These are phyloP conservation scores for Corythaixoides concolor DNA, from an alignment of 2,113 vertebrate genomes.

Conservation along the genomic window DNA sequence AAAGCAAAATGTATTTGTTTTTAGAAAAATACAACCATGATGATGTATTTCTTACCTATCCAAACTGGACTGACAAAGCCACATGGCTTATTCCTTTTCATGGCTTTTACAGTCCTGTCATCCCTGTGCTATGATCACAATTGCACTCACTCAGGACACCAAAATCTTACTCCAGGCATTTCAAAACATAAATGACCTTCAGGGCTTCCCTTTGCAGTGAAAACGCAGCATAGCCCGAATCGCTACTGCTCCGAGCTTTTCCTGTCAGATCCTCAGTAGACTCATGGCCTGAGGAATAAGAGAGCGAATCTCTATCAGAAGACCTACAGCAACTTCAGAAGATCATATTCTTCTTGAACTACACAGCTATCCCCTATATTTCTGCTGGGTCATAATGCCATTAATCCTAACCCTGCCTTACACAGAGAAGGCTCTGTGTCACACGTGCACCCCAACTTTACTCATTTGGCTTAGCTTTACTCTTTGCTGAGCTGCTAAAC, in stretches of 20 bases:
- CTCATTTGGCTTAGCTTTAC: background rate
- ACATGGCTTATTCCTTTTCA: background rate
- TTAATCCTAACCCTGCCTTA: background rate
- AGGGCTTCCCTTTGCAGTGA: background rate
- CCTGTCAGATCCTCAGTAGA: background rate
- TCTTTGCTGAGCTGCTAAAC: background rate
- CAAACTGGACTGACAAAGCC: background rate
- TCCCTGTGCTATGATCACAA: background rate
- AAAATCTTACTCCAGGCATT: background rate
- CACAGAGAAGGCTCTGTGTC: background rate
- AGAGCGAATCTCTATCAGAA: background rate
- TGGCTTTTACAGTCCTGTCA: background rate
- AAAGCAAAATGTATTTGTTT: background rate
- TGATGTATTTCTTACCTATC: background rate
- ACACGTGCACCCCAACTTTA: background rate
- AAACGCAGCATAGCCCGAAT: background rate
- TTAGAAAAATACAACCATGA: accelerated
- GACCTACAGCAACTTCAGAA: background rate
- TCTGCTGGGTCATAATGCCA: background rate
- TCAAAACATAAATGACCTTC: background rate
- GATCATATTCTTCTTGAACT: background rate
- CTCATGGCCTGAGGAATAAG: background rate
- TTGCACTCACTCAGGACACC: background rate
- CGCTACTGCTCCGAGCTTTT: background rate
- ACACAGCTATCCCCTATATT: background rate